phyloP scores from a whole-genome alignment of 2,797 vertebrate genomes.

The Lepidocolaptes lacrymiger region DNA sequence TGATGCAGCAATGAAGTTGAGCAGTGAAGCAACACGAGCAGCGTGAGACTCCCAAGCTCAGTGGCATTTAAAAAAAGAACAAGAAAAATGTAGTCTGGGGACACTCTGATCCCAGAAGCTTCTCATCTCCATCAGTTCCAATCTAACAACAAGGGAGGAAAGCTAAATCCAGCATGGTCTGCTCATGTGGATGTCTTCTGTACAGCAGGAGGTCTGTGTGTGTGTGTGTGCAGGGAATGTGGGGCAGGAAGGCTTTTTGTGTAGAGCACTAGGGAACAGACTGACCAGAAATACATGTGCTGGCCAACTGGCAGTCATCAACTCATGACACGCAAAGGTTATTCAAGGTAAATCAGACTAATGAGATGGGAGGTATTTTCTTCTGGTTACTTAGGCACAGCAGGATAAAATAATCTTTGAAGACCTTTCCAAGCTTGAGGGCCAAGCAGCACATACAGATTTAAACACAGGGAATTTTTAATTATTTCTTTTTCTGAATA shows the following conservation, averaged over 20 bases:
- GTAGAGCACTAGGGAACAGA: neutral
- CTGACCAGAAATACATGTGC: neutral
- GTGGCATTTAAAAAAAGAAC: neutral
- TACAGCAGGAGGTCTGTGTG: no score
- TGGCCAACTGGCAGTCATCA: neutral
- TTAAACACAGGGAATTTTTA: neutral
- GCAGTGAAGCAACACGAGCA: neutral
- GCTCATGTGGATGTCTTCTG: neutral
- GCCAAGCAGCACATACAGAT: constrained; percentile 13
- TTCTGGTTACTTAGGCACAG: constrained; percentile 55
- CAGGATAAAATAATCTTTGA: constrained; percentile 51
- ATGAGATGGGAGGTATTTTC: constrained; percentile 41
- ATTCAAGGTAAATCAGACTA: constrained; percentile 50
- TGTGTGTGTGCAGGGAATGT: neutral
- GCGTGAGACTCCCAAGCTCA: neutral
- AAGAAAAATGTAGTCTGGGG: neutral
- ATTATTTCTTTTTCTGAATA: neutral
- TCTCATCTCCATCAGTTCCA: neutral
- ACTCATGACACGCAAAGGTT: neutral
- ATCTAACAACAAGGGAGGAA: neutral
- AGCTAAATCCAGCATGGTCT: neutral
- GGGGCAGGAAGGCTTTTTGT: neutral
- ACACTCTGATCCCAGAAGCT: neutral
- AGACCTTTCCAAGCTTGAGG: neutral
- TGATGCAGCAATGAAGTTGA: neutral